Evolutionary conservation across 2,888 invertebrate genomes (phyloP).

Genomic region (Cephus sareptanus): DNA sequence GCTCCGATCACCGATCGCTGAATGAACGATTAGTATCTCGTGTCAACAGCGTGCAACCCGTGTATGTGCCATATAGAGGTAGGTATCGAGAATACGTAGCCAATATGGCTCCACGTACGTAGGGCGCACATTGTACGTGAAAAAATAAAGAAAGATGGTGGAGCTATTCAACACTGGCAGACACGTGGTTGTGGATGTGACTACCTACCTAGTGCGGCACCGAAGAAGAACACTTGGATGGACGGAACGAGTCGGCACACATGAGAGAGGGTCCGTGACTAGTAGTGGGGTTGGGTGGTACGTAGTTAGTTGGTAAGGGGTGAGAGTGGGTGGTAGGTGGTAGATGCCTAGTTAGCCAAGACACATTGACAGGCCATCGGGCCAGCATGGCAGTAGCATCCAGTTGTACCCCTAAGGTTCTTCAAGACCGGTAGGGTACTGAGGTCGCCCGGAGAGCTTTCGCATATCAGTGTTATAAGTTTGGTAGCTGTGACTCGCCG

Average conservation of each 20-base stretch:
- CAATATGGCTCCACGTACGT: constrained; percentile 8
- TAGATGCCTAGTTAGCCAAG: constrained; percentile 57
- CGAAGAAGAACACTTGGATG: not conserved
- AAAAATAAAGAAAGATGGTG: not conserved
- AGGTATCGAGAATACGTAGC: not conserved
- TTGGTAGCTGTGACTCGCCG: not conserved
- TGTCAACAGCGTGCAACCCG: constrained; percentile 39
- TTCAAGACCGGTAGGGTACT: constrained; percentile 23
- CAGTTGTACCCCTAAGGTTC: constrained; percentile 11
- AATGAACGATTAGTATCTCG: constrained; percentile 63
- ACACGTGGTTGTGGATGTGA: not conserved
- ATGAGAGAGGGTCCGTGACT: constrained; percentile 3
- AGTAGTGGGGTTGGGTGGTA: constrained; percentile 47
- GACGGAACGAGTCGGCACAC: not conserved
- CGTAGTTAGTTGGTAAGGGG: constrained; percentile 37
- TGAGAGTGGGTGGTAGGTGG: constrained; percentile 51
- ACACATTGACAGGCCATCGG: constrained; percentile 56
- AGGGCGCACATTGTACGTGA: constrained; percentile 1
- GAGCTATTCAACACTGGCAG: not conserved
- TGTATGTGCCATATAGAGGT: not conserved
- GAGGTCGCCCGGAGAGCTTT: constrained; percentile 14
- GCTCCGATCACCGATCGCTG: constrained; percentile 53
- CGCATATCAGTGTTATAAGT: not conserved
- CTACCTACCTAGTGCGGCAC: not conserved
- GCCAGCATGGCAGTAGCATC: constrained; percentile 49